A percentile compares a stretch with the other conserved stretches of the same genome.
phyloP scores from a whole-genome alignment of 2,113 vertebrate genomes.

The Jaculus jaculus region DNA sequence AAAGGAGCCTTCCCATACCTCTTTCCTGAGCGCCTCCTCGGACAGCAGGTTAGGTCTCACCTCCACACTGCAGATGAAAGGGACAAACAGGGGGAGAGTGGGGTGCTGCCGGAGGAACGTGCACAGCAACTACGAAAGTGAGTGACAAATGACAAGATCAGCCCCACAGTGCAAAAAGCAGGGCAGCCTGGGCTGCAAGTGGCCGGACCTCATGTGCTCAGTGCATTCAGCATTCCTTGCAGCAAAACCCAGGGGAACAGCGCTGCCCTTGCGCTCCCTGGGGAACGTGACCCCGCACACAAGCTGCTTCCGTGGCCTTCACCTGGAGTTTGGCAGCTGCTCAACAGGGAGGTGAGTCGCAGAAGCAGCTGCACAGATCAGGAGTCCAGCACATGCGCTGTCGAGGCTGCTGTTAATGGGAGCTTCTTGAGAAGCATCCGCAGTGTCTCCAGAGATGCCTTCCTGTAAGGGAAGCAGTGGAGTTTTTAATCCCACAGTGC shows the following conservation, averaged over 20 bases:
- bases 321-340: background rate
- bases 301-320: fast-evolving
- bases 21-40: background rate
- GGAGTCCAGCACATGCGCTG: background rate
- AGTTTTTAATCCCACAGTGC: background rate
- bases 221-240: fast-evolving
- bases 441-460: fast-evolving
- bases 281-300: background rate
- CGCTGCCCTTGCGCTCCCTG: background rate
- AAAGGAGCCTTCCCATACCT: background rate
- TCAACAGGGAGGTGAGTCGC: background rate
- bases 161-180: background rate
- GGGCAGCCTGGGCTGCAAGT: background rate
- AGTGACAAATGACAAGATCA: background rate
- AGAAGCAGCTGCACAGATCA: background rate
- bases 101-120: background rate
- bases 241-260: too few relatives aligned
- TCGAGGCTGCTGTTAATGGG: background rate
- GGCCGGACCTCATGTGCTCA: fast-evolving
- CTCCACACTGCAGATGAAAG: conserved; percentile 2
- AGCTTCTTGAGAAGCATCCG: background rate
- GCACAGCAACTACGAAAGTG: background rate
- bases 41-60: background rate
- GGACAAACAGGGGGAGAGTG: background rate
- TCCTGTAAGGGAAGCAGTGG: background rate